Percentiles rank a stretch among this genome's conserved stretches.
Evolutionary conservation across 1,140 invertebrate genomes (phyloP).

Genomic region (Drosophila insularis): DNA sequence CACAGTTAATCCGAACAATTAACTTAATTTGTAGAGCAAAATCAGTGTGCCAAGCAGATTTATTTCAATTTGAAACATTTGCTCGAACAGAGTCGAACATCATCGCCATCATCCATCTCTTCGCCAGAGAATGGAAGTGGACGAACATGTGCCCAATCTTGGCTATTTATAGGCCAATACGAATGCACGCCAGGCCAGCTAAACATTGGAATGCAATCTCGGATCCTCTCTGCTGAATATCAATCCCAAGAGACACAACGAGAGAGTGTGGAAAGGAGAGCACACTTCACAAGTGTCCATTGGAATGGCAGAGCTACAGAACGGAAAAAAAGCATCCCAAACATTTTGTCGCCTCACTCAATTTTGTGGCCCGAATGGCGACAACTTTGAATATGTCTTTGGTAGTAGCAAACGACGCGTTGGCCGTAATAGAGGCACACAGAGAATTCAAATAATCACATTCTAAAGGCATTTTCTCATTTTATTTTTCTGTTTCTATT

Average conservation of each 20-base stretch:
- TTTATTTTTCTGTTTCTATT: conserved; percentile 1
- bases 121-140: conserved; percentile 9
- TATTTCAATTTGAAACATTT: conserved; percentile 50
- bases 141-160: conserved; percentile 74
- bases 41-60: conserved; percentile 1
- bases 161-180: conserved; percentile 61
- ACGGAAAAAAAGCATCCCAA: conserved; percentile 20
- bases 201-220: conserved; percentile 60
- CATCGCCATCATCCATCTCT: neutral
- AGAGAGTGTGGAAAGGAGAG: conserved; percentile 13
- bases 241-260: neutral
- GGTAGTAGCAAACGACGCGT: conserved; percentile 68
- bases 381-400: conserved; percentile 39
- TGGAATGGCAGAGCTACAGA: conserved; percentile 30
- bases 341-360: conserved; percentile 49
- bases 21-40: conserved; percentile 57
- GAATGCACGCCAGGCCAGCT: conserved; percentile 61
- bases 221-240: conserved; percentile 26
- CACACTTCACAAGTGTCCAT: conserved; percentile 71
- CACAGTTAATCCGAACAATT: conserved; percentile 74
- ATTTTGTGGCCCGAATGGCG: conserved; percentile 51
- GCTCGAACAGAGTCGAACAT: conserved; percentile 16
- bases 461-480: conserved; percentile 1
- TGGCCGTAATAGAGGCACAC: conserved; percentile 44
- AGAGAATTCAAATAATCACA: neutral